phyloP scores from a whole-genome alignment of 1,140 invertebrate genomes.

The Dinoponera quadriceps region DNA sequence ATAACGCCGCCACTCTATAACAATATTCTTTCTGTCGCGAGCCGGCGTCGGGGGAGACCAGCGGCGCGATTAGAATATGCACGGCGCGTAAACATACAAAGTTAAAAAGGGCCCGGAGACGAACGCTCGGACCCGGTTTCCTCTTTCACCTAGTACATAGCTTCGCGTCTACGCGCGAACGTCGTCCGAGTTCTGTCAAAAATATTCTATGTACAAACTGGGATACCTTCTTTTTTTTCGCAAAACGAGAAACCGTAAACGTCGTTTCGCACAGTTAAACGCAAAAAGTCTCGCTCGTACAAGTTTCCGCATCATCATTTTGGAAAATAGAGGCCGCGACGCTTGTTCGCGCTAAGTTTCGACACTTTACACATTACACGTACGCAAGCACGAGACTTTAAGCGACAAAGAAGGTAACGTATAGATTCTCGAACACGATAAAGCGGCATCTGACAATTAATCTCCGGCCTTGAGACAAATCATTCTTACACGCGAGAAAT shows the following conservation, averaged over 20 bases:
- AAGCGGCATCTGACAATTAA: no score
- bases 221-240: constrained; percentile 4
- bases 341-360: constrained; percentile 45
- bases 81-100: constrained; percentile 77
- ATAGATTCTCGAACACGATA: no score
- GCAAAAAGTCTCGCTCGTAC: background rate
- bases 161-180: constrained; percentile 57
- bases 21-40: constrained; percentile 50
- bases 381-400: background rate
- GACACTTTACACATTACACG: constrained; percentile 27
- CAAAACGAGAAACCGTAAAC: constrained; percentile 14
- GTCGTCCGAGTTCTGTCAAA: constrained; percentile 68
- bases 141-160: constrained; percentile 65
- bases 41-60: constrained; percentile 59
- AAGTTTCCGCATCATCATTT: background rate
- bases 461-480: no score
- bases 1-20: constrained; percentile 59
- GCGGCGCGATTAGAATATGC: constrained; percentile 66
- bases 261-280: constrained; percentile 16
- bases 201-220: constrained; percentile 70
- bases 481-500: no score
- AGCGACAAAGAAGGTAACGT: no score
- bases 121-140: constrained; percentile 51
- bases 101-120: constrained; percentile 63
- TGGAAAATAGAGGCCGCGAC: constrained; percentile 4